These are phyloP conservation scores for Calyptommatus sinebrachiatus DNA, from an alignment of 2,113 vertebrate genomes.

Conservation along the genomic window DNA sequence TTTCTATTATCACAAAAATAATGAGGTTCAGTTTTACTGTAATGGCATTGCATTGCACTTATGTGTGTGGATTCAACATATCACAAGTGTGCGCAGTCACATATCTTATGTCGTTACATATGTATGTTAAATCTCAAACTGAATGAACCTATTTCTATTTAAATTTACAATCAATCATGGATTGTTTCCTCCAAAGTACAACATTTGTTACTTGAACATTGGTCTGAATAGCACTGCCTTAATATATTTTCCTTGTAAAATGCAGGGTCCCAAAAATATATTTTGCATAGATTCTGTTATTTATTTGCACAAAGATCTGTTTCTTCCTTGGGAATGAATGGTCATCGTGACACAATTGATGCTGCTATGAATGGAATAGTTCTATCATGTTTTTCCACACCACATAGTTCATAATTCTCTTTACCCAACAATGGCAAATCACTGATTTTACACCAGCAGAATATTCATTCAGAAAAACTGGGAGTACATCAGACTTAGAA, in stretches of 20 bases:
- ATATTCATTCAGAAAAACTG: no score
- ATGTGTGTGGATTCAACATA: neutral
- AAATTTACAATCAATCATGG: slow-evolving; percentile 12
- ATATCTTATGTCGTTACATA: neutral
- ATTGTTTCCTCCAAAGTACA: neutral
- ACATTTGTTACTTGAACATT: neutral
- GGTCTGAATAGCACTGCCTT: neutral
- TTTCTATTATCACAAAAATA: neutral
- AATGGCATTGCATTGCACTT: neutral
- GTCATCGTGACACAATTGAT: neutral
- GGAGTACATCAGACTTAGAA: no score
- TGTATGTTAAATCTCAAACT: neutral
- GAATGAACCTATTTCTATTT: slow-evolving; percentile 20
- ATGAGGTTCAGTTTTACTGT: neutral
- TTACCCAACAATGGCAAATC: no score
- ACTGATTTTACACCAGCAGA: no score
- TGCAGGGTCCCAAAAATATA: neutral
- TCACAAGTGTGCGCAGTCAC: neutral
- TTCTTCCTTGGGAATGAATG: neutral
- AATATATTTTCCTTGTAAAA: neutral
- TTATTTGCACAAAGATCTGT: neutral
- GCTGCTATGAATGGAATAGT: neutral
- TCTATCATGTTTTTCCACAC: neutral
- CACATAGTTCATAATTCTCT: neutral
- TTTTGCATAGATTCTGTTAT: neutral